A percentile compares a stretch with the other conserved stretches of the same genome.
Evolutionary conservation across 2,888 invertebrate genomes (phyloP).

Genomic region (Iselma pallidipennis): DNA sequence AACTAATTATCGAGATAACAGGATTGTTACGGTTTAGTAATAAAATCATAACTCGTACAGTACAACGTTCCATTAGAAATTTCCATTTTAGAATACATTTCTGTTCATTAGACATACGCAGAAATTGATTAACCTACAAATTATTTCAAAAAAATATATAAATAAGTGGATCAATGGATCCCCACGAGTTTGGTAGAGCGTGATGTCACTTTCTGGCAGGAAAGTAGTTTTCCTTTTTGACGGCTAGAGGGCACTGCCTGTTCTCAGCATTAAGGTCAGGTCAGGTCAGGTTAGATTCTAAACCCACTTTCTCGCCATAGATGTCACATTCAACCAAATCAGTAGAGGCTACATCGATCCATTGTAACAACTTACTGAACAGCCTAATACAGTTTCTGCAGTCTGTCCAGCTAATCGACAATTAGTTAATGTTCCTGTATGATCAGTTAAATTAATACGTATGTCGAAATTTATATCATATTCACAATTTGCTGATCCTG

Average conservation of each 20-base stretch:
- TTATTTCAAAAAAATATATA: not conserved
- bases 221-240: too few relatives aligned
- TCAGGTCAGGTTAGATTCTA: too few relatives aligned
- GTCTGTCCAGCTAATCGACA: slow-evolving; percentile 62
- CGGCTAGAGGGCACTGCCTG: too few relatives aligned
- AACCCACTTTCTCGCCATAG: too few relatives aligned
- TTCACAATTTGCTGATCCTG: slow-evolving; percentile 42
- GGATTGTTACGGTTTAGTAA: slow-evolving; percentile 44
- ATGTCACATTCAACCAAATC: too few relatives aligned
- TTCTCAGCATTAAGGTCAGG: too few relatives aligned
- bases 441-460: slow-evolving; percentile 67
- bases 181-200: too few relatives aligned
- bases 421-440: slow-evolving; percentile 67
- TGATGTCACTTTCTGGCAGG: too few relatives aligned
- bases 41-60: slow-evolving; percentile 58
- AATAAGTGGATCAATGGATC: too few relatives aligned
- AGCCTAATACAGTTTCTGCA: slow-evolving; percentile 64
- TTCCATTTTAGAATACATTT: slow-evolving; percentile 66
- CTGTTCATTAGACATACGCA: slow-evolving; percentile 57
- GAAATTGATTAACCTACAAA: slow-evolving; percentile 60
- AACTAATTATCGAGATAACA: slow-evolving; percentile 50
- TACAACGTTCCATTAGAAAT: slow-evolving; percentile 67
- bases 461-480: slow-evolving; percentile 61
- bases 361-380: slow-evolving; percentile 61
- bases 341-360: too few relatives aligned